Evolutionary conservation across 1,140 invertebrate species (phyloP).

Genomic region (Chymomyza costata): DNA sequence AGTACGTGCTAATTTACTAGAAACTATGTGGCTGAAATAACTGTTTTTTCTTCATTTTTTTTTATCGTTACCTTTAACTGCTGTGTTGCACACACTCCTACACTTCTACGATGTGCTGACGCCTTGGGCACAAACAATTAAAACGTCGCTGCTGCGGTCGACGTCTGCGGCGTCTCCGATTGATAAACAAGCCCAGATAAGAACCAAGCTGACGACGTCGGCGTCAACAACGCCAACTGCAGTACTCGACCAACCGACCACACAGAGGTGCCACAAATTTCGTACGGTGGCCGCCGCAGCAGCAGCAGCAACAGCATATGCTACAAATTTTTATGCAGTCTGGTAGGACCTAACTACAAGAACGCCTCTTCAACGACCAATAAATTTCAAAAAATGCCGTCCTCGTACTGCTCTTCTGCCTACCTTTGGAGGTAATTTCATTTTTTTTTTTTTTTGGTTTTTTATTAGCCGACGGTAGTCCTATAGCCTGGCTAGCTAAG

Average conservation of each 20-base stretch:
- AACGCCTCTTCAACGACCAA: conserved; percentile 44
- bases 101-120: conserved; percentile 30
- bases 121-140: conserved; percentile 63
- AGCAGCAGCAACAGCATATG: conserved; percentile 45
- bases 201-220: conserved; percentile 32
- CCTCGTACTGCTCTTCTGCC: conserved; percentile 26
- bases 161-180: too few relatives aligned
- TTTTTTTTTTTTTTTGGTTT: conserved; percentile 3
- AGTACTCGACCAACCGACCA: conserved; percentile 43
- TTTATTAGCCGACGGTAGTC: too few relatives aligned
- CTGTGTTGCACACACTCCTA: conserved; percentile 46
- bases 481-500: conserved; percentile 13
- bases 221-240: conserved; percentile 17
- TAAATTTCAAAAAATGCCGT: conserved; percentile 65
- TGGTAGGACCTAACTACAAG: too few relatives aligned
- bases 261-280: neutral
- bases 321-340: too few relatives aligned
- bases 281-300: conserved; percentile 1
- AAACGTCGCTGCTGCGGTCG: conserved; percentile 43
- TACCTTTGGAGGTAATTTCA: conserved; percentile 23
- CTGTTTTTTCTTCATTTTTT: conserved; percentile 29
- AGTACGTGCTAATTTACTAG: conserved; percentile 56
- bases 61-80: conserved; percentile 4
- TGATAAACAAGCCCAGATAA: conserved; percentile 69
- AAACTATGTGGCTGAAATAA: conserved; percentile 58